Percentiles rank a stretch among this genome's conserved stretches.
Evolutionary conservation across 2,888 invertebrate genomes (phyloP).

Genomic region (Apamea epomidion): DNA sequence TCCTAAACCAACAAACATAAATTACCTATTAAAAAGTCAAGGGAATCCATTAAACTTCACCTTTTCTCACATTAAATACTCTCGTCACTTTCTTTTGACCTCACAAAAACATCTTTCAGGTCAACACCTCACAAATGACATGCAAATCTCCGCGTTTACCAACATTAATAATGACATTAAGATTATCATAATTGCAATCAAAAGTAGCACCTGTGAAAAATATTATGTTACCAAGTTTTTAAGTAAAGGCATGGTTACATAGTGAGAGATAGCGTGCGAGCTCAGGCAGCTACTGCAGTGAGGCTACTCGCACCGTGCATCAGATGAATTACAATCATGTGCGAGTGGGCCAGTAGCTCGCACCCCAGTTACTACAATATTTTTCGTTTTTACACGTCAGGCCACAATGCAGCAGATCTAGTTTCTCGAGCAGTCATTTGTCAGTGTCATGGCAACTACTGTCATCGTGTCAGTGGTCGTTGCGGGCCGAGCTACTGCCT

Average conservation of each 20-base stretch:
- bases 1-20: constrained; percentile 49
- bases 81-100: constrained; percentile 60
- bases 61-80: constrained; percentile 59
- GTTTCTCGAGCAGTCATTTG: background rate
- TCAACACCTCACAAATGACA: constrained; percentile 54
- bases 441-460: background rate
- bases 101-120: constrained; percentile 52
- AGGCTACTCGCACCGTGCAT: background rate
- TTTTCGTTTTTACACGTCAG: background rate
- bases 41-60: constrained; percentile 48
- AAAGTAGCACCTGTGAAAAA: constrained; percentile 55
- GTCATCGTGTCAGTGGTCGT: background rate
- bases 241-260: constrained; percentile 1
- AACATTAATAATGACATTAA: constrained; percentile 72
- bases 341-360: background rate
- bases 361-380: background rate
- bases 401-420: background rate
- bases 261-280: background rate
- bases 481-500: background rate
- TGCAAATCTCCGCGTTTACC: constrained; percentile 62
- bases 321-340: background rate
- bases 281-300: background rate
- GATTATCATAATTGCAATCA: constrained; percentile 68
- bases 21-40: constrained; percentile 46
- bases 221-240: constrained; percentile 42